A percentile compares a stretch with the other conserved stretches of the same genome.
phyloP scores from a whole-genome alignment of 2,888 invertebrate species.

The Bimastos eiseni region DNA sequence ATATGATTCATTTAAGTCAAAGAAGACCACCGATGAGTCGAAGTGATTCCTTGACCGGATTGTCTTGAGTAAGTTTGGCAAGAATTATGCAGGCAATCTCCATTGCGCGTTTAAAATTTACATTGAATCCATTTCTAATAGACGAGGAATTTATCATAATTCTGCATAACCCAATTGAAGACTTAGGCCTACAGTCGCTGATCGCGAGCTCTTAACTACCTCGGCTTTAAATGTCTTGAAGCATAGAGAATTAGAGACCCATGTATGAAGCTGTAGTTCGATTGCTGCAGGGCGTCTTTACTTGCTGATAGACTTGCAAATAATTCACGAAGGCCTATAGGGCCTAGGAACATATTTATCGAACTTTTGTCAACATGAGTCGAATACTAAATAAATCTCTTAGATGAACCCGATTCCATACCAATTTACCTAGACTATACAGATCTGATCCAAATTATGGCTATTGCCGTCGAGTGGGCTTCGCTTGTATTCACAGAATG shows the following conservation, averaged over 20 bases:
- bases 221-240: neutral
- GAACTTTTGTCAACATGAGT: neutral
- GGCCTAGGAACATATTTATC: too few relatives aligned
- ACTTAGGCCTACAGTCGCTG: neutral
- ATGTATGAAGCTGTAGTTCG: neutral
- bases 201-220: neutral
- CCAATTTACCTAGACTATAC: neutral
- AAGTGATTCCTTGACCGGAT: neutral
- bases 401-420: neutral
- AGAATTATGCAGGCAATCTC: neutral
- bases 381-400: neutral
- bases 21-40: neutral
- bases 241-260: neutral
- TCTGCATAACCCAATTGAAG: constrained; percentile 9
- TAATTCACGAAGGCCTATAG: too few relatives aligned
- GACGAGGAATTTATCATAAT: neutral
- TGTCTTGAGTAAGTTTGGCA: neutral
- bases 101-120: neutral
- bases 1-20: neutral
- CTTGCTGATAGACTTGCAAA: neutral
- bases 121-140: neutral
- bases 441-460: neutral
- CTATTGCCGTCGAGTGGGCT: neutral
- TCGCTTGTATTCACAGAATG: neutral
- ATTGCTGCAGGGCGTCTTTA: neutral